A percentile compares a stretch with the other conserved stretches of the same genome.
These are phyloP conservation scores for Paralichthys olivaceus DNA, from an alignment of 2,113 vertebrate species.

Conservation along the genomic window DNA sequence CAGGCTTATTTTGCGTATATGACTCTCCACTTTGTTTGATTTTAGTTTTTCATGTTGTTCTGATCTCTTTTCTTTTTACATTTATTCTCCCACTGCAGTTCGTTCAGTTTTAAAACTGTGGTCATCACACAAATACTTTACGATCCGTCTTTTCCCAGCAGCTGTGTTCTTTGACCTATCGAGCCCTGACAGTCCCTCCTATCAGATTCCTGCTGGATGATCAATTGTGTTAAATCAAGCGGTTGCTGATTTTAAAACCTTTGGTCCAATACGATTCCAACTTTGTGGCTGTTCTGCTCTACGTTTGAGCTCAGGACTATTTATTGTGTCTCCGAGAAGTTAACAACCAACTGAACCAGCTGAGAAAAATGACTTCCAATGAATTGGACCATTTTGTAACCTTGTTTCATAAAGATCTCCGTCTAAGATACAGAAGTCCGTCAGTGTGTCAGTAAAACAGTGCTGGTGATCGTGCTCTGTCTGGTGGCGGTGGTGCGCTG, in stretches of 20 bases:
- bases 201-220: background rate
- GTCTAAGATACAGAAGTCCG: too few species aligned
- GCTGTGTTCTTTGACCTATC: background rate
- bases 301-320: background rate
- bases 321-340: too few species aligned
- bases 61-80: background rate
- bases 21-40: background rate
- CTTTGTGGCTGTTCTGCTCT: background rate
- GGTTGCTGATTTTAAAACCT: background rate
- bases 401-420: too few species aligned
- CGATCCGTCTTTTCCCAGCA: background rate
- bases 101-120: background rate
- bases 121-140: background rate
- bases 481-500: background rate
- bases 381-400: too few species aligned
- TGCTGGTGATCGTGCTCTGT: too few species aligned
- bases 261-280: background rate
- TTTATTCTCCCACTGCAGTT: background rate
- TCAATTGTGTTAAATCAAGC: background rate
- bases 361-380: background rate
- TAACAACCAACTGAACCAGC: too few species aligned
- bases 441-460: too few species aligned
- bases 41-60: background rate
- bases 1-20: too few species aligned
- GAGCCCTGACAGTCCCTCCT: background rate